Conservation (phyloP, 2,888 invertebrate species). For the Hydraecia micacea region DNA sequence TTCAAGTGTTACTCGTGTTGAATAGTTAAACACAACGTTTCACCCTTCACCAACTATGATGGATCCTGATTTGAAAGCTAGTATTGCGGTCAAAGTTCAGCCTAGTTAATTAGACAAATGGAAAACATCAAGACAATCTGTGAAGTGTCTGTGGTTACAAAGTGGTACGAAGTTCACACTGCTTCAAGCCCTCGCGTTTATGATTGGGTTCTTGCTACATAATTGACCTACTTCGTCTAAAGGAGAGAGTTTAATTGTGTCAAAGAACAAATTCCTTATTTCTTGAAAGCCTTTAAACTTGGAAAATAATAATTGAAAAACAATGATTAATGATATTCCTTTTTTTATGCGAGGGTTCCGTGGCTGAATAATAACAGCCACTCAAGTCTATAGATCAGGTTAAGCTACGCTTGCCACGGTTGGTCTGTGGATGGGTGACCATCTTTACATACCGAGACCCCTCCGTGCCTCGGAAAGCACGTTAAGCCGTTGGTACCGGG, state of each 20-base stretch:
- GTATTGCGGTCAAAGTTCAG: conserved; percentile 53
- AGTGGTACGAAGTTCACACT: conserved; percentile 28
- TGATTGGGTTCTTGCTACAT: conserved; percentile 7
- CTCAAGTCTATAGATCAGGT: no score
- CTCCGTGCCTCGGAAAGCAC: no score
- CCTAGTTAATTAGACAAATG: conserved; percentile 67
- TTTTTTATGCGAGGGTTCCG: no score
- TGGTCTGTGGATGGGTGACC: no score
- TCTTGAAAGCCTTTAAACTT: neutral
- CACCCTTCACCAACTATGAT: conserved; percentile 41
- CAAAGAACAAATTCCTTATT: neutral
- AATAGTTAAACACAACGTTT: conserved; percentile 53
- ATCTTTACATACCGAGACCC: no score
- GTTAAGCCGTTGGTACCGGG: no score
- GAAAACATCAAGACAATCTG: conserved; percentile 55
- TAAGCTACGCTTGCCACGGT: no score
- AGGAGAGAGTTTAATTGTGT: neutral
- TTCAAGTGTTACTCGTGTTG: conserved; percentile 39
- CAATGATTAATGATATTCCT: neutral
- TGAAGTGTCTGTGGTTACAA: conserved; percentile 36
- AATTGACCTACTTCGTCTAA: neutral
- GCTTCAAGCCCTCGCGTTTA: conserved; percentile 1
- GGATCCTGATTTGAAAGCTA: conserved; percentile 54
- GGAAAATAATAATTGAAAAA: neutral
- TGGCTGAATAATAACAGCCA: no score